phyloP scores from a whole-genome alignment of 2,113 vertebrate species.

The Tamias sibiricus region DNA sequence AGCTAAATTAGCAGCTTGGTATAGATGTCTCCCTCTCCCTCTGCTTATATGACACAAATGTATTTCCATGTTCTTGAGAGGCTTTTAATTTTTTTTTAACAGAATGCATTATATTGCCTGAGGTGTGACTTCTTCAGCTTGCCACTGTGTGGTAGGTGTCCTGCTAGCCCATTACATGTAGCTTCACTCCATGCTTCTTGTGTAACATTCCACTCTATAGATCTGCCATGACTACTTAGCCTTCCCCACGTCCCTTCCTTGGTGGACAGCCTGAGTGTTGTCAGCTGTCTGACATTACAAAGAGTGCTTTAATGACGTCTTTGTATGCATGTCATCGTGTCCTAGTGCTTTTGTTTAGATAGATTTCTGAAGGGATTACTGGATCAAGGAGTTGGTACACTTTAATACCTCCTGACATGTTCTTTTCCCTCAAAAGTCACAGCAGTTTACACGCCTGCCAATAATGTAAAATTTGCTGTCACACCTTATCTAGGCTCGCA shows the following conservation, averaged over 20 bases:
- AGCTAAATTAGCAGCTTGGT: not conserved
- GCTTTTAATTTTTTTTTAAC: not conserved
- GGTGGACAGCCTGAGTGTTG: not conserved
- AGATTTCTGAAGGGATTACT: not conserved
- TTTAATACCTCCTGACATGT: not conserved
- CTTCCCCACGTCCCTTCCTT: not conserved
- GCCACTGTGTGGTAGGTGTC: not conserved
- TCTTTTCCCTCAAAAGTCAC: not conserved
- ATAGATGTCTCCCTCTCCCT: not conserved
- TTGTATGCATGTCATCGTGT: not conserved
- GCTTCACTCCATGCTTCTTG: not conserved
- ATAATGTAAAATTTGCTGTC: not conserved
- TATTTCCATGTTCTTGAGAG: not conserved
- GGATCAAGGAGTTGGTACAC: not conserved
- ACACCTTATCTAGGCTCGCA: not conserved
- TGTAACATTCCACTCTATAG: rapidly evolving
- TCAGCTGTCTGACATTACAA: not conserved
- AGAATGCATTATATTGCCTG: too few relatives aligned
- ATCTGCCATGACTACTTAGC: not conserved
- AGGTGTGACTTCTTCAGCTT: not conserved
- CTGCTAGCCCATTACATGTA: not conserved
- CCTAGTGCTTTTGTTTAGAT: not conserved
- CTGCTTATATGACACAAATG: not conserved
- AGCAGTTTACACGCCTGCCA: not conserved
- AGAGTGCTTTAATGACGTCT: not conserved